Base-by-base conservation (phyloP, 2,888 invertebrate genomes). In the Bibio marci region DNA sequence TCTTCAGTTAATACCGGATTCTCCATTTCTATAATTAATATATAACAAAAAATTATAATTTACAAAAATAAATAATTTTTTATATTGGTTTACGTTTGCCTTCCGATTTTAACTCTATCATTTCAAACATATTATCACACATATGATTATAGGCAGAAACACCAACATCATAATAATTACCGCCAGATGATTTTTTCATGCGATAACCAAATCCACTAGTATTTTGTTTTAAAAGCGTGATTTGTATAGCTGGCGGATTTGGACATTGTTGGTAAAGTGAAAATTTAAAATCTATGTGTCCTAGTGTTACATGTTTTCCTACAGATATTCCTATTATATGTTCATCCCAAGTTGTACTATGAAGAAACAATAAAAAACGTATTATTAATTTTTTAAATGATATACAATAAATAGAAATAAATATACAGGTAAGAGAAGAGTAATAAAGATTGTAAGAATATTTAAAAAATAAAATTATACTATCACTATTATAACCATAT, bases 261-360 rank as follows among this genome's bases (percentile, higher is more conserved):
- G 77, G 70, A 50, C 81, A 82, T 5, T 79, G 73, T 5, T 77
- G 70, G 54, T 86, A 86, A 26, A 92, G 64, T 1, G 77, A 77
- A 54, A 90, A 91, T 46, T 81, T 79, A 34, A 92, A 75, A 56
- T 91, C 90, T 18, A 92, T 77, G 52, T 91, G 91, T n/a, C 88
- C 88, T 40, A 91, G 65, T 27, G 74, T 73, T 3, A 76, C 73
- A 36, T 78, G 76, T 46, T 79, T 75, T 0, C 88, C 85, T 39
- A 92, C 57, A 1, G 87, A 85, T 7, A 92, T 64, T 57, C 92
- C 92, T 50, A 92, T 78, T 19, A 91, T 73, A 51, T 92, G 91
- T 54, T 92, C 91, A 53, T 90, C 87, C 85, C 87, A 90, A 0
- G 90, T 87, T 17, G 82, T 73, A 37, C 72, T 71, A 52, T 13